phyloP scores from a whole-genome alignment of 2,888 invertebrate species.

The Baronia brevicornis region DNA sequence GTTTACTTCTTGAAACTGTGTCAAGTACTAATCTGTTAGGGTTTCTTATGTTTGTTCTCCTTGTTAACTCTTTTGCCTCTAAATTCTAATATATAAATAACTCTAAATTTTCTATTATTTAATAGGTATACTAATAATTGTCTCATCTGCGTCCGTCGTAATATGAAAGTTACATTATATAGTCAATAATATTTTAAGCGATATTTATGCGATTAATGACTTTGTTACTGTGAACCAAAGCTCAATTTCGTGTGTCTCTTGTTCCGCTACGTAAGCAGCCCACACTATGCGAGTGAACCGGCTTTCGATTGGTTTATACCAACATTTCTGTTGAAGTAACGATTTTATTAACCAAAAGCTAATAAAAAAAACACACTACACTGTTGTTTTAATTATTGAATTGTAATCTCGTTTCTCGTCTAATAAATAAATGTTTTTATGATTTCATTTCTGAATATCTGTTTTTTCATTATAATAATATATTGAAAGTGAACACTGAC shows the following conservation, averaged over 20 bases:
- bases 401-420: background rate
- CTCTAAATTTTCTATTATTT: no score
- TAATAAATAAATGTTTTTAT: no score
- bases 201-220: slow-evolving; percentile 14
- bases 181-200: background rate
- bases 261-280: slow-evolving; percentile 4
- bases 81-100: no score
- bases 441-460: no score
- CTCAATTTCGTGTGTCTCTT: slow-evolving; percentile 37
- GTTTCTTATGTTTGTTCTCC: no score
- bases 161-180: background rate
- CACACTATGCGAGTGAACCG: slow-evolving; percentile 14
- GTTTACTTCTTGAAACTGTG: no score
- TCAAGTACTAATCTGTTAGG: no score
- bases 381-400: slow-evolving; percentile 17
- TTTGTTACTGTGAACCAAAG: slow-evolving; percentile 41
- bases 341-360: slow-evolving; percentile 68
- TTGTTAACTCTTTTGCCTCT: no score
- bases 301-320: slow-evolving; percentile 50
- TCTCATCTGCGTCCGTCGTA: no score
- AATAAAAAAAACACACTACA: slow-evolving; percentile 47
- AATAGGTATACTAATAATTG: no score
- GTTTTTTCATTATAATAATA: no score
- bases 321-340: slow-evolving; percentile 52
- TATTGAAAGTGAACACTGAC: no score